Percentiles rank a stretch among this genome's conserved stretches.
Conservation (phyloP, 2,888 invertebrate genomes). For the Acrobasis consociella region DNA sequence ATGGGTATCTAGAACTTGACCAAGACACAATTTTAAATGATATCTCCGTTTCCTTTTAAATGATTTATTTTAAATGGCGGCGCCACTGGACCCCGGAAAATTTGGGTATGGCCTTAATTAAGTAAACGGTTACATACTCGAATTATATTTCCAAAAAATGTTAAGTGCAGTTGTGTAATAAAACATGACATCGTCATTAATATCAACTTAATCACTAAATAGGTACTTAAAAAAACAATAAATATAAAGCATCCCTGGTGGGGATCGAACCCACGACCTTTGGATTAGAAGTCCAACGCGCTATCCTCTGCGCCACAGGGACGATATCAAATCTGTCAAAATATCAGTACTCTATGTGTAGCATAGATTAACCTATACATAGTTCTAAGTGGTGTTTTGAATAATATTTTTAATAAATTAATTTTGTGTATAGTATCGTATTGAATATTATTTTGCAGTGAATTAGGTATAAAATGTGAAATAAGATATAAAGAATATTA, state of each 20-base stretch:
- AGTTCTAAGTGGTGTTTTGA: not conserved
- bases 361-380: conserved; percentile 10
- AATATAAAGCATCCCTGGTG: conserved; percentile 86
- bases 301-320: conserved; percentile 95
- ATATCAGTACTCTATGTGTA: conserved; percentile 36
- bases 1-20: no score
- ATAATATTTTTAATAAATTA: not conserved
- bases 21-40: no score
- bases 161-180: not conserved
- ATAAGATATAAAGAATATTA: not conserved
- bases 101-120: no score
- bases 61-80: no score
- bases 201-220: not conserved
- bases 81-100: no score
- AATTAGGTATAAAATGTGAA: not conserved
- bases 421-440: not conserved
- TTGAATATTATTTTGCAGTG: not conserved
- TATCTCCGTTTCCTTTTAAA: no score
- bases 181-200: not conserved
- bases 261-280: conserved; percentile 95
- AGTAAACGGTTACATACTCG: no score
- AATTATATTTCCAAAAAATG: no score
- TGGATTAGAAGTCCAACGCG: conserved; percentile 96
- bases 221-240: conserved; percentile 30
- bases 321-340: conserved; percentile 57